A percentile compares a stretch with the other conserved stretches of the same genome.
Evolutionary conservation across 2,797 vertebrate genomes (phyloP).

Genomic region (Aplochiton taeniatus): DNA sequence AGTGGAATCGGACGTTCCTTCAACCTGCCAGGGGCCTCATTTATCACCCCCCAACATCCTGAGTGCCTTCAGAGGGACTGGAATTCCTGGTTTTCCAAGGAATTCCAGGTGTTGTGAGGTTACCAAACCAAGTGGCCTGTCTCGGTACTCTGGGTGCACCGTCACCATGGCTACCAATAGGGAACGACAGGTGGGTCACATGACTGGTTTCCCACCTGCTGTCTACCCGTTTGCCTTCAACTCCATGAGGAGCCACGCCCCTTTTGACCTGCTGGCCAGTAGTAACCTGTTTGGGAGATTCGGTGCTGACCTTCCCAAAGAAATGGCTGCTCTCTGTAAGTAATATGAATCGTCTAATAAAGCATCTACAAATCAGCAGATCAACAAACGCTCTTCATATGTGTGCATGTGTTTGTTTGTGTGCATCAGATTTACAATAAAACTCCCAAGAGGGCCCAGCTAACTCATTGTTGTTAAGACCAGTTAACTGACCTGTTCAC

Average conservation of each 20-base stretch:
- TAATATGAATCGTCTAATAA: slow-evolving; percentile 47
- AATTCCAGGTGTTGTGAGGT: slow-evolving; percentile 22
- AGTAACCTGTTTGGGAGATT: slow-evolving; percentile 86
- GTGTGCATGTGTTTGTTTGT: slow-evolving; percentile 13
- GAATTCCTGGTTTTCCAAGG: slow-evolving; percentile 25
- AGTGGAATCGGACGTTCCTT: slow-evolving; percentile 35
- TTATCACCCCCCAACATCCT: slow-evolving; percentile 27
- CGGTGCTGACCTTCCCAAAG: slow-evolving; percentile 89
- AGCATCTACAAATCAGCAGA: not conserved
- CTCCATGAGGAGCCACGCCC: slow-evolving; percentile 86
- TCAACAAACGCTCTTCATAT: not conserved
- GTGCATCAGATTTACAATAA: slow-evolving; percentile 6
- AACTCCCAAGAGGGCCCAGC: too few relatives aligned
- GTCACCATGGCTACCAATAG: slow-evolving; percentile 87
- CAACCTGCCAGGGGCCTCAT: slow-evolving; percentile 26
- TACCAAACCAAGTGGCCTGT: slow-evolving; percentile 37
- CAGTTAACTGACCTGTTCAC: too few relatives aligned
- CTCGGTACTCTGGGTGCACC: slow-evolving; percentile 46
- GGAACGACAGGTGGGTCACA: slow-evolving; percentile 87
- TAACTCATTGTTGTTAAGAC: too few relatives aligned
- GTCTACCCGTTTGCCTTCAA: slow-evolving; percentile 91
- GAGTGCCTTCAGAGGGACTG: slow-evolving; percentile 33
- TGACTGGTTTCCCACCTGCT: slow-evolving; percentile 86
- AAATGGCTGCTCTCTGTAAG: slow-evolving; percentile 94
- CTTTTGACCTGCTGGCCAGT: slow-evolving; percentile 88